These are phyloP conservation scores for Pectinophora gossypiella DNA, from an alignment of 1,140 invertebrate genomes.

Conservation along the genomic window DNA sequence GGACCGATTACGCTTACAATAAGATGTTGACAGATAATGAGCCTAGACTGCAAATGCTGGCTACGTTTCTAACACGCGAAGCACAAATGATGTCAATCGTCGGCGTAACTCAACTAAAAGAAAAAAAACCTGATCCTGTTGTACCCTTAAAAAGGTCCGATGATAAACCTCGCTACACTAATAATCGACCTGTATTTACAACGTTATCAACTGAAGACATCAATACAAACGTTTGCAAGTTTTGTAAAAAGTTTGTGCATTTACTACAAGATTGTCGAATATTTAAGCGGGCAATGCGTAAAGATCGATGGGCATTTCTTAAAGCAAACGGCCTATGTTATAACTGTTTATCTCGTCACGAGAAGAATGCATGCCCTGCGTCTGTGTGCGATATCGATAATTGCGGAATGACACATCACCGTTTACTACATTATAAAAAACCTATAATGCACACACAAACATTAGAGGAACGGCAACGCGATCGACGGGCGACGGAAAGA, in stretches of 20 bases:
- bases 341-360: constrained; percentile 10
- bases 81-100: neutral
- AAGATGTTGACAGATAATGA: neutral
- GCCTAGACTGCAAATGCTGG: neutral
- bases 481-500: neutral
- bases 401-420: neutral
- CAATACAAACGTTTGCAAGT: neutral
- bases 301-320: constrained; percentile 17
- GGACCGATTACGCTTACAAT: neutral
- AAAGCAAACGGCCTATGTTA: constrained; percentile 10
- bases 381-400: neutral
- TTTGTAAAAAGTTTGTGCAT: neutral
- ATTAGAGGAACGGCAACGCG: neutral
- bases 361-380: neutral
- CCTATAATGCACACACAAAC: too few species aligned
- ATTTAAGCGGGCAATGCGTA: constrained; percentile 19
- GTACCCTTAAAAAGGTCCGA: neutral
- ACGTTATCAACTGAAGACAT: neutral
- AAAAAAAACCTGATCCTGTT: neutral
- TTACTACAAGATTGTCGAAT: constrained; percentile 9
- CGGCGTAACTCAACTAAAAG: neutral
- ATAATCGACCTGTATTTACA: neutral
- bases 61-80: neutral
- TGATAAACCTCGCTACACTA: neutral
- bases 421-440: neutral